These are phyloP conservation scores for Rotaria socialis DNA, from an alignment of 2,888 invertebrate species.

Conservation along the genomic window DNA sequence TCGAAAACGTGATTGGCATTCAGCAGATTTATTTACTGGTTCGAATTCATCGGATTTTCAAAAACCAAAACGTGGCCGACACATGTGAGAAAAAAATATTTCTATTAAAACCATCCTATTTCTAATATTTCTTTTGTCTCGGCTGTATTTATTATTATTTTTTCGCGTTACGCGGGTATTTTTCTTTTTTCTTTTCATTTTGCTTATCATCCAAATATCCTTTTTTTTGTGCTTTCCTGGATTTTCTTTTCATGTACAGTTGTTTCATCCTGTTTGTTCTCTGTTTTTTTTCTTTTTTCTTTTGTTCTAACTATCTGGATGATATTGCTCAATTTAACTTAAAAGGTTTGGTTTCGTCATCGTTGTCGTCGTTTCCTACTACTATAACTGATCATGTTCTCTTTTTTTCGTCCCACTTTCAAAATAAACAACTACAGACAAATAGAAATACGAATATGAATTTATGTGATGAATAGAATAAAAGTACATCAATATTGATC, in stretches of 20 bases:
- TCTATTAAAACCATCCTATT: neutral
- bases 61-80: constrained; percentile 35
- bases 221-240: neutral
- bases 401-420: neutral
- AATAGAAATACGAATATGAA: neutral
- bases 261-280: neutral
- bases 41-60: neutral
- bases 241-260: constrained; percentile 5
- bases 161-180: neutral
- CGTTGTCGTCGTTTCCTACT: constrained; percentile 25
- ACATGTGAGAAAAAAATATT: constrained; percentile 16
- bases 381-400: constrained; percentile 9
- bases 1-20: constrained; percentile 24
- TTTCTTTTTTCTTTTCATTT: neutral
- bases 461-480: neutral
- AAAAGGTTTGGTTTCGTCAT: neutral
- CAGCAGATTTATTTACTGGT: constrained; percentile 1
- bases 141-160: constrained; percentile 29
- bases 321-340: constrained; percentile 14
- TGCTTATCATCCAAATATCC: constrained; percentile 1
- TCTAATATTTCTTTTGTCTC: neutral
- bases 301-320: constrained; percentile 13
- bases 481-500: neutral
- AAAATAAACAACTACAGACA: constrained; percentile 21
- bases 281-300: neutral